Evolutionary conservation across 2,888 invertebrate species (phyloP).

Genomic region (Tinea pellionella): DNA sequence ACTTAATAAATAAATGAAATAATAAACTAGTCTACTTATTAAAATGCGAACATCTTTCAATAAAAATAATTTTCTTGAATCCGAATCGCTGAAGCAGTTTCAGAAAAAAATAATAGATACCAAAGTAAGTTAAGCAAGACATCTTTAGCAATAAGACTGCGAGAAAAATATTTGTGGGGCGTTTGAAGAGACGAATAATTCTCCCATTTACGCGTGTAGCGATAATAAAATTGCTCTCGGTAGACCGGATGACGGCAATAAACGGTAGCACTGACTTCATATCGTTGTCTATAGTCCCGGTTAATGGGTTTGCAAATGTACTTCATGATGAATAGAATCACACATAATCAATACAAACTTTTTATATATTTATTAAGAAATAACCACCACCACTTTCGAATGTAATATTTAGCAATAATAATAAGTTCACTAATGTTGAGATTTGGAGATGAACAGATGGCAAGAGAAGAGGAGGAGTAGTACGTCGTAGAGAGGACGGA

Average conservation of each 20-base stretch:
- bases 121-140: not conserved
- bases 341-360: constrained; percentile 15
- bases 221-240: constrained; percentile 17
- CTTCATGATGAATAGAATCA: too few relatives aligned
- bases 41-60: too few relatives aligned
- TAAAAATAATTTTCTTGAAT: too few relatives aligned
- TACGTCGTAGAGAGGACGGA: too few relatives aligned
- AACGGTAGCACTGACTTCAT: constrained; percentile 19
- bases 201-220: constrained; percentile 17
- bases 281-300: constrained; percentile 22
- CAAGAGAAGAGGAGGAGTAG: too few relatives aligned
- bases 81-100: not conserved
- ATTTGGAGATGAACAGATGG: too few relatives aligned
- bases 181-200: constrained; percentile 16
- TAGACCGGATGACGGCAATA: constrained; percentile 10
- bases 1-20: too few relatives aligned
- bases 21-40: too few relatives aligned
- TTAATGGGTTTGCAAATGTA: constrained; percentile 26
- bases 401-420: too few relatives aligned
- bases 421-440: too few relatives aligned
- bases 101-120: not conserved
- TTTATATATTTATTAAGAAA: constrained; percentile 2
- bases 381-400: too few relatives aligned
- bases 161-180: constrained; percentile 8
- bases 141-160: not conserved